Conservation (phyloP, 2,113 vertebrate species). For the Onychostruthus taczanowskii region DNA sequence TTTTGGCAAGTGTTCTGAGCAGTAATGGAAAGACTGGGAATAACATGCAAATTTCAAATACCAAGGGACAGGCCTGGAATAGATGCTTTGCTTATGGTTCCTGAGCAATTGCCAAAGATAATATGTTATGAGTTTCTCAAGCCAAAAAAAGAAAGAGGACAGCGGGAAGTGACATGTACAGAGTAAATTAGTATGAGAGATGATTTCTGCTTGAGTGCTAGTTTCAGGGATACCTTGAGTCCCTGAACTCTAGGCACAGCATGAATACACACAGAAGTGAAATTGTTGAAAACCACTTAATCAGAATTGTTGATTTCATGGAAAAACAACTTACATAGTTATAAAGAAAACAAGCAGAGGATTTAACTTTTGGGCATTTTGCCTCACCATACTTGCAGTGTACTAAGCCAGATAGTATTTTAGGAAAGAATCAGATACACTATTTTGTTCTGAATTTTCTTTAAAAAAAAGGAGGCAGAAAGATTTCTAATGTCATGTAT, state of each 20-base stretch:
- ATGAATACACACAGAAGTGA: neutral
- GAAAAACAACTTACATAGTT: neutral
- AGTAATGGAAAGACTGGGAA: slow-evolving; percentile 6
- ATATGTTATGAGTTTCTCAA: neutral
- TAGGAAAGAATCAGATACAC: neutral
- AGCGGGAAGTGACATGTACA: neutral
- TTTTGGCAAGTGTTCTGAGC: slow-evolving; percentile 19
- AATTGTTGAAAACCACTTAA: neutral
- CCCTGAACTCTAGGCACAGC: neutral
- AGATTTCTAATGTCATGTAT: neutral
- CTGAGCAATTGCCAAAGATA: slow-evolving; percentile 42
- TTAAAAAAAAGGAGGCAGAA: neutral
- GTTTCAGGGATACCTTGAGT: neutral
- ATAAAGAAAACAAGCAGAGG: neutral
- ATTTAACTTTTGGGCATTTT: neutral
- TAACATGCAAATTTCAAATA: slow-evolving; percentile 37
- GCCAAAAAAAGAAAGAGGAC: neutral
- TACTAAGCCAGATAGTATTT: neutral
- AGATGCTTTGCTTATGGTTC: slow-evolving; percentile 15
- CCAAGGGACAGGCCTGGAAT: neutral
- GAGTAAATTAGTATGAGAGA: slow-evolving; percentile 24
- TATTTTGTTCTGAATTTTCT: neutral
- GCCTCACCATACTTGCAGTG: neutral
- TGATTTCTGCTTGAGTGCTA: slow-evolving; percentile 21
- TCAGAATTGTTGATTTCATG: neutral